These are phyloP conservation scores for Pelosia muscerda DNA, from an alignment of 2,888 invertebrate genomes.

Conservation along the genomic window DNA sequence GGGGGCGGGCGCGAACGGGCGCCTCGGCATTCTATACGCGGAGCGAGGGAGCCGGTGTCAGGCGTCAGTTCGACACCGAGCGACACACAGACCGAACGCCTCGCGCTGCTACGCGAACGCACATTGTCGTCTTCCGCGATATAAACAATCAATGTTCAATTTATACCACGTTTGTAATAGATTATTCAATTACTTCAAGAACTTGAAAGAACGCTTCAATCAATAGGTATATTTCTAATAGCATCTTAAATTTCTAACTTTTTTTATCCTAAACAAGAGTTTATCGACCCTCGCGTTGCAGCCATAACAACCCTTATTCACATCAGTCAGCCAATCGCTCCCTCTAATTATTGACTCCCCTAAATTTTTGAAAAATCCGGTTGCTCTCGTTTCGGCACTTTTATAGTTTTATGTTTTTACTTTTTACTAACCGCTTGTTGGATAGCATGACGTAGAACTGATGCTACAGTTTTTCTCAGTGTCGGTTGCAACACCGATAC, in stretches of 20 bases:
- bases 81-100: constrained; percentile 81
- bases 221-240: constrained; percentile 32
- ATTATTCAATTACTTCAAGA: constrained; percentile 22
- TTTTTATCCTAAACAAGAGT: constrained; percentile 61
- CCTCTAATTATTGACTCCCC: constrained; percentile 86
- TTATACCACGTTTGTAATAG: constrained; percentile 32
- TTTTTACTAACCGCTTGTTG: constrained; percentile 62
- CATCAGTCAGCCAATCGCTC: constrained; percentile 79
- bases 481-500: constrained; percentile 55
- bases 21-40: constrained; percentile 62
- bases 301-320: constrained; percentile 84
- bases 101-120: constrained; percentile 72
- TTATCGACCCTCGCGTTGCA: constrained; percentile 80
- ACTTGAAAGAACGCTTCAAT: constrained; percentile 25
- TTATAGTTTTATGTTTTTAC: constrained; percentile 78
- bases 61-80: constrained; percentile 79
- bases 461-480: constrained; percentile 42
- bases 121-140: constrained; percentile 58
- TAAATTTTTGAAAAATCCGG: constrained; percentile 73
- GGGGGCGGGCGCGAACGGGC: constrained; percentile 80
- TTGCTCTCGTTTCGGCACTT: constrained; percentile 73
- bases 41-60: constrained; percentile 58
- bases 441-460: constrained; percentile 46
- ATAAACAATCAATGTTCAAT: constrained; percentile 74
- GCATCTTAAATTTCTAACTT: constrained; percentile 16